phyloP scores from a whole-genome alignment of 2,113 vertebrate genomes.

The Anhinga rufa region DNA sequence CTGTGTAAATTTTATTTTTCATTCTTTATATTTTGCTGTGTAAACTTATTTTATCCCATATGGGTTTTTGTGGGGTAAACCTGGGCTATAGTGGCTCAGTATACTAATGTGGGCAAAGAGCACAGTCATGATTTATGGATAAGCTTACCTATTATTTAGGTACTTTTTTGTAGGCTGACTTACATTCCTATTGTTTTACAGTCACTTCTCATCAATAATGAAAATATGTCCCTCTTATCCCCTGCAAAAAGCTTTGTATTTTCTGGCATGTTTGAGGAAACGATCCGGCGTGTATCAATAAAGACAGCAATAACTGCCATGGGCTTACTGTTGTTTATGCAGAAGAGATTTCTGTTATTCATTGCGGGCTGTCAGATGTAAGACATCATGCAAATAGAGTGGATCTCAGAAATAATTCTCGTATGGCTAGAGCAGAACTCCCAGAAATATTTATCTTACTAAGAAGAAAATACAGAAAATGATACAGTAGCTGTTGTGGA shows the following conservation, averaged over 20 bases:
- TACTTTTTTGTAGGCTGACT: neutral
- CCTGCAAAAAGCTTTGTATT: neutral
- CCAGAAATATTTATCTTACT: neutral
- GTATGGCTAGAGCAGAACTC: neutral
- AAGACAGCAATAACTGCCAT: neutral
- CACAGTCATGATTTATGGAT: neutral
- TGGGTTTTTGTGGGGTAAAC: neutral
- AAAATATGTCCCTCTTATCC: neutral
- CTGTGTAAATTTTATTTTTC: neutral
- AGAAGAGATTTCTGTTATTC: neutral
- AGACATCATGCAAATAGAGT: neutral
- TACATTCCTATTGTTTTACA: neutral
- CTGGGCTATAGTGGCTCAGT: neutral
- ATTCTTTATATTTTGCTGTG: neutral
- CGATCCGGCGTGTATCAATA: neutral
- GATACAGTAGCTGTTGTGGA: neutral
- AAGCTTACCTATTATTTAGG: neutral
- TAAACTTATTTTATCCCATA: neutral
- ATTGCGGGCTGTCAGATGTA: neutral
- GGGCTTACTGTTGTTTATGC: neutral
- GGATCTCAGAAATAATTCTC: neutral
- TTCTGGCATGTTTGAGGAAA: neutral
- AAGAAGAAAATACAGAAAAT: neutral
- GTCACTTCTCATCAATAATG: neutral
- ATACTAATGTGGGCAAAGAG: neutral